phyloP scores from a whole-genome alignment of 1,140 invertebrate species.

The Epicauta chinensis region DNA sequence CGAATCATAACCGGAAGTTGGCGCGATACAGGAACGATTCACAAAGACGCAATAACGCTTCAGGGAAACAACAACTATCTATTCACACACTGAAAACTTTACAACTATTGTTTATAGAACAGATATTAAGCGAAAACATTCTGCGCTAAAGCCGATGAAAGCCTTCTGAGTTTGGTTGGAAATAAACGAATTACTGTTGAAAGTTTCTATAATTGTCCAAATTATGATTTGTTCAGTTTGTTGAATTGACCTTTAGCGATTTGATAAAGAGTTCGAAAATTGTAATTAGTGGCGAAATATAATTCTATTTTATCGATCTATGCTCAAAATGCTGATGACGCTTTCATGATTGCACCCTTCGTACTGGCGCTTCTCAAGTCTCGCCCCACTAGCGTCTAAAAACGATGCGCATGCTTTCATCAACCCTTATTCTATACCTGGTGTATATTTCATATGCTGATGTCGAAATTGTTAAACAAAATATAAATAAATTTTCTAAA shows the following conservation, averaged over 20 bases:
- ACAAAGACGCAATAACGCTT: slow-evolving; percentile 6
- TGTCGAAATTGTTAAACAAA: too few species aligned
- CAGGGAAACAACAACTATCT: slow-evolving; percentile 6
- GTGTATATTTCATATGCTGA: slow-evolving; percentile 5
- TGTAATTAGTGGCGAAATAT: slow-evolving; percentile 3
- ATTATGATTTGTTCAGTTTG: too few species aligned
- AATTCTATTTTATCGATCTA: slow-evolving; percentile 22
- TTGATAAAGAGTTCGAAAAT: too few species aligned
- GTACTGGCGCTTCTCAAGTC: slow-evolving; percentile 34
- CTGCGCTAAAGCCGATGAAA: too few species aligned
- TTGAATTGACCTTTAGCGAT: too few species aligned
- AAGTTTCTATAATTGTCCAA: too few species aligned
- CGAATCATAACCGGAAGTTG: slow-evolving; percentile 17
- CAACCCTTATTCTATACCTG: slow-evolving; percentile 26
- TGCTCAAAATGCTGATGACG: slow-evolving; percentile 25
- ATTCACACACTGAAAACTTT: background rate
- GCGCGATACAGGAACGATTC: background rate
- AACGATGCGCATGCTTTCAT: slow-evolving; percentile 29
- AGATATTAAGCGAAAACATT: too few species aligned
- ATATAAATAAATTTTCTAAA: too few species aligned
- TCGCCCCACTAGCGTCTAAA: slow-evolving; percentile 25
- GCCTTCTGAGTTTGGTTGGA: too few species aligned
- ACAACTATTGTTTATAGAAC: too few species aligned
- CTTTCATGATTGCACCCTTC: slow-evolving; percentile 31
- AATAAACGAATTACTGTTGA: too few species aligned